phyloP scores from a whole-genome alignment of 2,113 vertebrate genomes.

The Gallinago media region DNA sequence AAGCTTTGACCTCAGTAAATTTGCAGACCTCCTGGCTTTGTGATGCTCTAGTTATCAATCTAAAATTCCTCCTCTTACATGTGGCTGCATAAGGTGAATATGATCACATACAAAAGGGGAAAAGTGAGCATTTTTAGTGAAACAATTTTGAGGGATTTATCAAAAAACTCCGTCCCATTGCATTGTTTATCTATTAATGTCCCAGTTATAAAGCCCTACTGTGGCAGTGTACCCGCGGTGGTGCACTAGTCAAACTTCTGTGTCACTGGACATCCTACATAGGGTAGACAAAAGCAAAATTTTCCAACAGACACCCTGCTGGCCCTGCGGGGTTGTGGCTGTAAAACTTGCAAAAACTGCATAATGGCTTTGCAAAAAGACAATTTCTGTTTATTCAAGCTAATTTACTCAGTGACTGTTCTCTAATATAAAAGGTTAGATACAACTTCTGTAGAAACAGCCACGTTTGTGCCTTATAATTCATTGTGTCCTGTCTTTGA shows the following conservation, averaged over 20 bases:
- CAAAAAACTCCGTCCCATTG: not conserved
- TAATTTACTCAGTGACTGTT: not conserved
- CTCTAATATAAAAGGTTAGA: not conserved
- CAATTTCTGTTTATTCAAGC: not conserved
- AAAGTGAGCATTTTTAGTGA: not conserved
- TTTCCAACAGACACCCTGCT: not conserved
- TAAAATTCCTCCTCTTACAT: not conserved
- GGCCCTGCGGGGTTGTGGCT: not conserved
- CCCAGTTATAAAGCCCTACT: not conserved
- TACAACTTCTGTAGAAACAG: not conserved
- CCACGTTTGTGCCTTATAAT: not conserved
- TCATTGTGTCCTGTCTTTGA: not conserved
- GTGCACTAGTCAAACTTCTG: not conserved
- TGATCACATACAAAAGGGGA: fast-evolving
- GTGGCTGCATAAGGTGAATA: not conserved
- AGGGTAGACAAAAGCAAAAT: not conserved
- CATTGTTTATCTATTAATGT: not conserved
- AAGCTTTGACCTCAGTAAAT: not conserved
- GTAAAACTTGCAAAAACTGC: not conserved
- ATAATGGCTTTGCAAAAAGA: not conserved
- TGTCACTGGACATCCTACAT: not conserved
- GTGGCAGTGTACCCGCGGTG: fast-evolving
- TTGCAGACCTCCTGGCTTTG: not conserved
- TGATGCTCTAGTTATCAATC: not conserved
- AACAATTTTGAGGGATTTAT: not conserved